These are phyloP conservation scores for Pollachius pollachius DNA, from an alignment of 2,113 vertebrate genomes.

Conservation along the genomic window DNA sequence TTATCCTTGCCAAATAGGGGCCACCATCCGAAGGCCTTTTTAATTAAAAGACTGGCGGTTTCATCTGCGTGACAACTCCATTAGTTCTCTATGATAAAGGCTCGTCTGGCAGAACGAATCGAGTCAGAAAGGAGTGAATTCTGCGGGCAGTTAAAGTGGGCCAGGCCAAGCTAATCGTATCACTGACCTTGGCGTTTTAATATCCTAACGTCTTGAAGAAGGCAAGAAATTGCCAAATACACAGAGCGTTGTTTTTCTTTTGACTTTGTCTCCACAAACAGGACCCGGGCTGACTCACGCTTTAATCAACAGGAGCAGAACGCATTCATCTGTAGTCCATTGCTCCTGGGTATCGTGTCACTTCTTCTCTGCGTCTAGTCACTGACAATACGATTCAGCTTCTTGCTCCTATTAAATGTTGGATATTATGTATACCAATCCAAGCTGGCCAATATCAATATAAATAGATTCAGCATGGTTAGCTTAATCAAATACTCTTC, in stretches of 20 bases:
- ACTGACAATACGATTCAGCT: too few relatives aligned
- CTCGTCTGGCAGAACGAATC: slow-evolving; percentile 50
- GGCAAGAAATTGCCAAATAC: slow-evolving; percentile 41
- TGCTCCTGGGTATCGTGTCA: too few relatives aligned
- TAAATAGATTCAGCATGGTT: too few relatives aligned
- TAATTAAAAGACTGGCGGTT: slow-evolving; percentile 67
- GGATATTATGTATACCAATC: too few relatives aligned
- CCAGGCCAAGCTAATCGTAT: slow-evolving; percentile 43
- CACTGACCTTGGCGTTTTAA: slow-evolving; percentile 52
- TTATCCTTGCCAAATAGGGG: slow-evolving; percentile 52
- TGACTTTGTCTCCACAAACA: slow-evolving; percentile 5
- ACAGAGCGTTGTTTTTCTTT: slow-evolving; percentile 13
- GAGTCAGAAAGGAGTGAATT: slow-evolving; percentile 34
- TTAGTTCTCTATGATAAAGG: slow-evolving; percentile 61
- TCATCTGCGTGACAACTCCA: slow-evolving; percentile 64
- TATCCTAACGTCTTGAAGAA: slow-evolving; percentile 23
- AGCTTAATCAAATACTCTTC: too few relatives aligned
- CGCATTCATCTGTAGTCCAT: too few relatives aligned
- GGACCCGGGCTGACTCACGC: background rate
- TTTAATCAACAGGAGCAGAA: too few relatives aligned
- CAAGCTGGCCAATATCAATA: too few relatives aligned
- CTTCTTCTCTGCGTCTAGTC: too few relatives aligned
- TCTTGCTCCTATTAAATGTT: too few relatives aligned
- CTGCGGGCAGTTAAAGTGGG: slow-evolving; percentile 38
- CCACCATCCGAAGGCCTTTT: slow-evolving; percentile 50